Evolutionary conservation across 2,113 vertebrate genomes (phyloP), one percentile per base, ranked within the genome.

Genomic region (Hemiprocne comata): DNA sequence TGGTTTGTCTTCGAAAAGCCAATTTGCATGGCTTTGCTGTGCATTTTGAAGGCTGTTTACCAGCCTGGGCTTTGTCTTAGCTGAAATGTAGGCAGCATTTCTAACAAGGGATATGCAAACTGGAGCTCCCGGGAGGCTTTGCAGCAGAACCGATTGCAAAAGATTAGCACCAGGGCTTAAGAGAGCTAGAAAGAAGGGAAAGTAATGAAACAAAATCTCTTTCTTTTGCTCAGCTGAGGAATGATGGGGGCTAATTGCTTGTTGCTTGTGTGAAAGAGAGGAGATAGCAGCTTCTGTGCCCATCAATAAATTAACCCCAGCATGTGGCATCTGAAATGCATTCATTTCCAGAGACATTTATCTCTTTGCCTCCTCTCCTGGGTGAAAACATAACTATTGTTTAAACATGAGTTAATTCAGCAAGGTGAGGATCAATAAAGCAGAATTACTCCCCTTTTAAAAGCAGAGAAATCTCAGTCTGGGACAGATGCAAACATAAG

Each of bases 351-450:
- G 66, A 76, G 92, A 90, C 62, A 51, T 96, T 95, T 94, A 96
- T 95, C 90, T 95, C 90, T 93, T 91, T 93, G 90, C 70, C 90
- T 95, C 25, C 86, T 96, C 93, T 96, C 89, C 33, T 50, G 79
- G 67, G 87, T 86, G 92, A 93, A 97, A 97, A 96, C 93, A 93
- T 97, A 97, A 97, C 94, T 97, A 95, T 96, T 97, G 96, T 95
- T 96, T 97, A 97, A 97, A 95, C 88, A 83, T 70, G 89, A 96
- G 95, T 97, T 97, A 97, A 97, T 96, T 96, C 96, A 87, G 92
- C 87, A 89, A 97, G 95, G 93, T 94, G 73, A 89, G 34, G 87
- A 96, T 97, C 97, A 95, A 97, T 96, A 96, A 85, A 42, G 60
- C 81, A 90, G 90, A 95, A 96, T 91, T 95, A 93, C 69, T 94